Conservation (phyloP, 2,113 vertebrate species). For the Hirundichthys speculiger region DNA sequence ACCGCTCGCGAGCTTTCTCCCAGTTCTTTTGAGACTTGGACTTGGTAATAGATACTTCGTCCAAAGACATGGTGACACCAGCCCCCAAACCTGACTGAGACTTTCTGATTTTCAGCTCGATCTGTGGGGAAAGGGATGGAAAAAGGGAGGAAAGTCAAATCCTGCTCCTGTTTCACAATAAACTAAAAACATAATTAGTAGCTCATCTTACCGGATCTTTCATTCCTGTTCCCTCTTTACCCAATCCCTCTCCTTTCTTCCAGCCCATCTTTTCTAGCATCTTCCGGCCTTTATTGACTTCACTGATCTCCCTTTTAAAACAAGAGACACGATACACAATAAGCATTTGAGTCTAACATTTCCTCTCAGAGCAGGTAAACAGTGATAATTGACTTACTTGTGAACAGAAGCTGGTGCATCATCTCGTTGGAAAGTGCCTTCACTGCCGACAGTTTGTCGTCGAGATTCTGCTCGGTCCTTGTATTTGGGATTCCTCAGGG, state of each 20-base stretch:
- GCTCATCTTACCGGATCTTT: slow-evolving; percentile 86
- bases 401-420: slow-evolving; percentile 93
- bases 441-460: slow-evolving; percentile 90
- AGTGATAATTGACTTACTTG: slow-evolving; percentile 71
- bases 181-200: background rate
- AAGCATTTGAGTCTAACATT: background rate
- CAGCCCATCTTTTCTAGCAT: slow-evolving; percentile 99
- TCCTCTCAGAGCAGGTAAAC: background rate
- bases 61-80: slow-evolving; percentile 80
- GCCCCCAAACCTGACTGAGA: slow-evolving; percentile 90
- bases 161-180: background rate
- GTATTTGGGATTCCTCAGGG: slow-evolving; percentile 89
- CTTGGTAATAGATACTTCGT: slow-evolving; percentile 79
- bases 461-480: slow-evolving; percentile 92
- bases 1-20: slow-evolving; percentile 95
- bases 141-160: background rate
- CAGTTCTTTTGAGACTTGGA: slow-evolving; percentile 92
- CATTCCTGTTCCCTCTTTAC: slow-evolving; percentile 91
- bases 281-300: slow-evolving; percentile 93
- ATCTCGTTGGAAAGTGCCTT: slow-evolving; percentile 90
- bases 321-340: slow-evolving; percentile 1
- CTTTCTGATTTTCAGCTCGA: slow-evolving; percentile 88
- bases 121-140: slow-evolving; percentile 80
- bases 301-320: slow-evolving; percentile 90
- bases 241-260: slow-evolving; percentile 96